Evolutionary conservation across 2,888 invertebrate species (phyloP).

Genomic region (Platycnemis pennipes): DNA sequence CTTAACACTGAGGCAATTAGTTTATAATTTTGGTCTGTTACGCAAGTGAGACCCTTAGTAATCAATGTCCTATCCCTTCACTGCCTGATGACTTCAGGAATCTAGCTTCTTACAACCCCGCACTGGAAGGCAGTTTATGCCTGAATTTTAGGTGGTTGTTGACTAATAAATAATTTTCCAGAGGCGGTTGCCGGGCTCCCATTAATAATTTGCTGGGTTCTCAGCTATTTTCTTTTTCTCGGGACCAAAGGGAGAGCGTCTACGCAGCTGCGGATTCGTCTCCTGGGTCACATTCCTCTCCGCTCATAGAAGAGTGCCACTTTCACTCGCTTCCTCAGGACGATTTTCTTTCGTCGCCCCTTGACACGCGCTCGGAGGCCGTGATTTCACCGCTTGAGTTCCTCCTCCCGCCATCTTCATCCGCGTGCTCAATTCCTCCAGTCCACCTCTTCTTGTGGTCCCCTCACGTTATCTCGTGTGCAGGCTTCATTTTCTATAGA

Average conservation of each 20-base stretch:
- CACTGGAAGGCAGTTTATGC: no score
- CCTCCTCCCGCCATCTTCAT: background rate
- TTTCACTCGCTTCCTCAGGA: conserved; percentile 1
- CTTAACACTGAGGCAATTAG: no score
- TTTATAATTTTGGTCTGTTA: no score
- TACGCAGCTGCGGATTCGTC: background rate
- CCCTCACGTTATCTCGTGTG: no score
- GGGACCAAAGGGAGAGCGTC: background rate
- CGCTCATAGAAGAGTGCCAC: background rate
- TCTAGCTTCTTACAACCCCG: no score
- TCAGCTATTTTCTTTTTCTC: background rate
- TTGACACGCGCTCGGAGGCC: background rate
- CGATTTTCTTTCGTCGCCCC: background rate
- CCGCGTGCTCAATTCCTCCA: background rate
- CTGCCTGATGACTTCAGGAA: no score
- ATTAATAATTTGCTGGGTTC: background rate
- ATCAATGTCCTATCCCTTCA: no score
- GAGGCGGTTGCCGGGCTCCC: background rate
- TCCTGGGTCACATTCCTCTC: background rate
- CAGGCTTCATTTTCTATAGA: no score
- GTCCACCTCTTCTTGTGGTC: no score
- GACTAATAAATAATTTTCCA: background rate
- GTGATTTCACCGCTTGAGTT: background rate
- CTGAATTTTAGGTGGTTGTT: no score
- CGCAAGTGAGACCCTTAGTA: no score